Percentiles rank a stretch among this genome's conserved stretches.
Evolutionary conservation across 2,113 vertebrate genomes (phyloP).

Genomic region (Eptatretus burgeri): DNA sequence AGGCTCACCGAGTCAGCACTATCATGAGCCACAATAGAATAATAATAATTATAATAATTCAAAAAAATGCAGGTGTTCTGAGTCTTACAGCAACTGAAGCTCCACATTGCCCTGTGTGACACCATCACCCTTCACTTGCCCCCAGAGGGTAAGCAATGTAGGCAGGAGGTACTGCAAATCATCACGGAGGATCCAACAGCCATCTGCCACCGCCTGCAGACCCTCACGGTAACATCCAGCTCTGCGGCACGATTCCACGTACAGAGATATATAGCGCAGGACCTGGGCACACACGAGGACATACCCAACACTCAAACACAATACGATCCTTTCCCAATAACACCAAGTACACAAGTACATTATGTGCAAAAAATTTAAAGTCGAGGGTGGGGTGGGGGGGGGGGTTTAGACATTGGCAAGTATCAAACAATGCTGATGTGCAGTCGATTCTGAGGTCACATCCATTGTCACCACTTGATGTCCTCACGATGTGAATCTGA

Average conservation of each 20-base stretch:
- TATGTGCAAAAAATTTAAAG: no score
- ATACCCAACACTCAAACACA: no score
- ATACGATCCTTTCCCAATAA: no score
- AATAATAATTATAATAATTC: no score
- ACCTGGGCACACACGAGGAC: neutral
- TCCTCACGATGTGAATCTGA: no score
- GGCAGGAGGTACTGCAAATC: neutral
- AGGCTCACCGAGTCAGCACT: neutral
- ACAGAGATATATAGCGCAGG: neutral
- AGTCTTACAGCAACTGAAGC: neutral
- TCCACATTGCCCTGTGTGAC: neutral
- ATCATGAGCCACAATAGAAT: neutral
- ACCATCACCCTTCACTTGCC: slow-evolving; percentile 3
- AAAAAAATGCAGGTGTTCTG: neutral
- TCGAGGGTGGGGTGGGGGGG: no score
- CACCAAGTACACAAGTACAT: no score
- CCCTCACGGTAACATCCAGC: neutral
- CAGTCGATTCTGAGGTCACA: no score
- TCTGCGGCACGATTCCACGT: neutral
- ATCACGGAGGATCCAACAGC: slow-evolving; percentile 1
- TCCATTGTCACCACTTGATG: no score
- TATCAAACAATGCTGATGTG: no score
- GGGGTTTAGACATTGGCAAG: no score
- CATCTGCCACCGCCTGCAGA: neutral
- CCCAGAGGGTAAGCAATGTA: neutral